phyloP scores from a whole-genome alignment of 2,113 vertebrate species.

The Sebastes fasciatus region DNA sequence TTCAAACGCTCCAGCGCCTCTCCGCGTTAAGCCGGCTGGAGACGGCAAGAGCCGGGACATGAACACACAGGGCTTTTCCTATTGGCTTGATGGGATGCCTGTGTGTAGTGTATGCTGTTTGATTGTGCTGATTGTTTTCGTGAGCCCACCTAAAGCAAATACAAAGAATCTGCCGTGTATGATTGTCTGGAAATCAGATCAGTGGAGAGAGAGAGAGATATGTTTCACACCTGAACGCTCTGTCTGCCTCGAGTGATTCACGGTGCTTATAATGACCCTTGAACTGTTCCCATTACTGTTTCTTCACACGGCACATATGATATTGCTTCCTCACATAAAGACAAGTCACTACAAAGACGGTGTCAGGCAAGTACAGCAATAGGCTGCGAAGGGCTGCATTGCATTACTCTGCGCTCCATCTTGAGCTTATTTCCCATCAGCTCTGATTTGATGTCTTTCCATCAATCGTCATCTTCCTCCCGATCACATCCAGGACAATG shows the following conservation, averaged over 20 bases:
- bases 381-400: constrained; percentile 18
- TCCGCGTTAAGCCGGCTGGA: constrained; percentile 66
- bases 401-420: constrained; percentile 36
- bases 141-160: constrained; percentile 79
- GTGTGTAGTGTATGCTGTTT: constrained; percentile 74
- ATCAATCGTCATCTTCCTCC: constrained; percentile 33
- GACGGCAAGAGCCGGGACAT: constrained; percentile 62
- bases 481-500: constrained; percentile 38
- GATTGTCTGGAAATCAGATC: constrained; percentile 83
- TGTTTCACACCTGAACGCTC: constrained; percentile 65
- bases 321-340: constrained; percentile 44
- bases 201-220: constrained; percentile 62
- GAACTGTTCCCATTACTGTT: constrained; percentile 63
- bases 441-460: constrained; percentile 42
- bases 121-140: constrained; percentile 82
- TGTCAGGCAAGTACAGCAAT: constrained; percentile 35
- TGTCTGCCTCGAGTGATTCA: constrained; percentile 51
- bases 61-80: constrained; percentile 66
- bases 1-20: constrained; percentile 77
- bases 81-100: constrained; percentile 72
- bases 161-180: constrained; percentile 79
- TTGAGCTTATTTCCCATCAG: constrained; percentile 36
- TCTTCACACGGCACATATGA: constrained; percentile 30
- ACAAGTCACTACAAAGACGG: constrained; percentile 51
- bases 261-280: constrained; percentile 60